These are phyloP conservation scores for Malurus splendens DNA, from an alignment of 2,797 vertebrate species.

Conservation along the genomic window DNA sequence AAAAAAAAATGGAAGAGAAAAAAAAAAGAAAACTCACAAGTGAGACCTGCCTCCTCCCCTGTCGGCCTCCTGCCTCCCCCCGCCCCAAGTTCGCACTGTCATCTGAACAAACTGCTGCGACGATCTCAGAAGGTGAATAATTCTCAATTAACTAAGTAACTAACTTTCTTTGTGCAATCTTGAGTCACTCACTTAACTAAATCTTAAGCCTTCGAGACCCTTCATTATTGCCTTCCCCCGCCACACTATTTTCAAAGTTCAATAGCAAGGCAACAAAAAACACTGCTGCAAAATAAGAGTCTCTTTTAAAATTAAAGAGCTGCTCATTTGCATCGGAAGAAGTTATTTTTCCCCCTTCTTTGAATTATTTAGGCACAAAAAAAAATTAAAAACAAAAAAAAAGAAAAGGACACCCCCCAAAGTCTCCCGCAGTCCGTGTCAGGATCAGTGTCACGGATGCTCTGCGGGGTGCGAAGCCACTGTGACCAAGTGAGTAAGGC, in stretches of 20 bases:
- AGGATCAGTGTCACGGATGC: neutral
- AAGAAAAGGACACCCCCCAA: neutral
- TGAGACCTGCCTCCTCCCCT: neutral
- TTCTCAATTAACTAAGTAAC: slow-evolving; percentile 55
- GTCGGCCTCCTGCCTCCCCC: slow-evolving; percentile 5
- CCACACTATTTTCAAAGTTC: slow-evolving; percentile 61
- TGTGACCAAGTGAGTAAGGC: neutral
- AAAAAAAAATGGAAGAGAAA: neutral
- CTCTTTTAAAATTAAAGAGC: slow-evolving; percentile 49
- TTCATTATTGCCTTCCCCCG: slow-evolving; percentile 42
- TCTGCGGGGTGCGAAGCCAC: neutral
- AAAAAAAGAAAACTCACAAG: neutral
- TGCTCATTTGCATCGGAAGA: slow-evolving; percentile 6
- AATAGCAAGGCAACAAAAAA: slow-evolving; percentile 55
- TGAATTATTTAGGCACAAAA: neutral
- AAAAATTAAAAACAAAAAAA: neutral
- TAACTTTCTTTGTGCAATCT: slow-evolving; percentile 37
- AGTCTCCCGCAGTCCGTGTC: neutral
- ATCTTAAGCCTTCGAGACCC: slow-evolving; percentile 41
- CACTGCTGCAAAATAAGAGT: slow-evolving; percentile 71
- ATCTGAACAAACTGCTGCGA: slow-evolving; percentile 14
- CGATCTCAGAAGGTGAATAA: slow-evolving; percentile 49
- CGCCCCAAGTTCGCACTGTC: slow-evolving; percentile 4
- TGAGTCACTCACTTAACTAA: slow-evolving; percentile 41
- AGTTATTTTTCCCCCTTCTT: neutral